Conservation (phyloP, 2,113 vertebrate genomes). For the Cyphomyrus plagiostoma region DNA sequence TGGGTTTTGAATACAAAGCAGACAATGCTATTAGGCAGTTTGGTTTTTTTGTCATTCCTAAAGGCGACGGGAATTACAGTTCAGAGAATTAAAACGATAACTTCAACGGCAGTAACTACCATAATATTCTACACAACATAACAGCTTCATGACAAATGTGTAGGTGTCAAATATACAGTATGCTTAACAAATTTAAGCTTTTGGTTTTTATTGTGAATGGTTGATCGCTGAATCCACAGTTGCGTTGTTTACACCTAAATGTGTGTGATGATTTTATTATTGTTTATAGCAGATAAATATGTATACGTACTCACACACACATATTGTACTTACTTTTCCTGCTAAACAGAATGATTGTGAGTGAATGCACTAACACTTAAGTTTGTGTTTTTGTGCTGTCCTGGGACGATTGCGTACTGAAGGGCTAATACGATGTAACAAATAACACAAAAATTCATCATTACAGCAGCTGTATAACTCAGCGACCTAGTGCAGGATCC, state of each 20-base stretch:
- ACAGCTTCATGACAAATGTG: not conserved
- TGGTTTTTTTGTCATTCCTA: not conserved
- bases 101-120: not conserved
- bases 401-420: not conserved
- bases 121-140: not conserved
- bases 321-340: not conserved
- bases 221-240: not conserved
- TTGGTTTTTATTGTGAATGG: not conserved
- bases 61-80: not conserved
- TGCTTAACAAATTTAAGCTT: not conserved
- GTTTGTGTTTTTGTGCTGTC: not conserved
- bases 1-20: slow-evolving; percentile 20
- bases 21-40: not conserved
- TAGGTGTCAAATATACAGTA: not conserved
- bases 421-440: not conserved
- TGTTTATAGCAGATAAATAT: not conserved
- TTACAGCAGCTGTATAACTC: not conserved
- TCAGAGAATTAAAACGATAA: not conserved
- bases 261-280: not conserved
- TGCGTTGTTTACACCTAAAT: not conserved
- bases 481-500: not conserved
- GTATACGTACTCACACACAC: too few species aligned
- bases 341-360: not conserved
- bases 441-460: not conserved
- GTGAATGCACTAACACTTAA: not conserved